Evolutionary conservation across 2,888 invertebrate species (phyloP).

Genomic region (Philaethria dido): DNA sequence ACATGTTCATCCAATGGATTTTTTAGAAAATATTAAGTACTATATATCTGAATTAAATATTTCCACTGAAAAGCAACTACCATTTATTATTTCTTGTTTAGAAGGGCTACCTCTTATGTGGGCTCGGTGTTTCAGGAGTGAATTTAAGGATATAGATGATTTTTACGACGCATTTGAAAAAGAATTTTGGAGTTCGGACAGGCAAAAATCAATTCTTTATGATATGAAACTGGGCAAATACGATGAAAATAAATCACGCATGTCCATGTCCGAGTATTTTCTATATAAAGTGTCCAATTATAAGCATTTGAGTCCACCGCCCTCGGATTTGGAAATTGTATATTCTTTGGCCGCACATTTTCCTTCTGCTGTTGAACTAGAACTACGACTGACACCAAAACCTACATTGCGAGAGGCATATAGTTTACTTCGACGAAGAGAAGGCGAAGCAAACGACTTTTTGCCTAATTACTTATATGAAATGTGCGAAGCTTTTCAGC

Average conservation of each 20-base stretch:
- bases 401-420: constrained; percentile 78
- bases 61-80: constrained; percentile 67
- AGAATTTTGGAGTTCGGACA: constrained; percentile 76
- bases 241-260: constrained; percentile 62
- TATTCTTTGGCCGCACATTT: constrained; percentile 79
- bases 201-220: constrained; percentile 74
- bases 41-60: constrained; percentile 74
- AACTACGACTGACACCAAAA: constrained; percentile 75
- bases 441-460: constrained; percentile 73
- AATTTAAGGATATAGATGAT: constrained; percentile 66
- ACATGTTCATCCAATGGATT: constrained; percentile 77
- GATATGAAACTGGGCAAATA: constrained; percentile 79
- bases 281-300: constrained; percentile 78
- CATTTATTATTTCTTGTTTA: constrained; percentile 75
- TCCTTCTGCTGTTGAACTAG: constrained; percentile 75
- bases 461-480: constrained; percentile 79
- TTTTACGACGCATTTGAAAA: constrained; percentile 75
- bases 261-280: constrained; percentile 79
- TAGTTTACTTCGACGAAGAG: constrained; percentile 72
- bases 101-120: constrained; percentile 77
- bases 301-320: constrained; percentile 73
- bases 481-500: constrained; percentile 79
- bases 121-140: constrained; percentile 75
- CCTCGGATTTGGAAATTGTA: constrained; percentile 77
- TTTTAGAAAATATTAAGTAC: constrained; percentile 71